Percentiles rank a stretch among this genome's conserved stretches.
These are phyloP conservation scores for Patella ulyssiponensis DNA, from an alignment of 2,888 invertebrate genomes.

Conservation along the genomic window DNA sequence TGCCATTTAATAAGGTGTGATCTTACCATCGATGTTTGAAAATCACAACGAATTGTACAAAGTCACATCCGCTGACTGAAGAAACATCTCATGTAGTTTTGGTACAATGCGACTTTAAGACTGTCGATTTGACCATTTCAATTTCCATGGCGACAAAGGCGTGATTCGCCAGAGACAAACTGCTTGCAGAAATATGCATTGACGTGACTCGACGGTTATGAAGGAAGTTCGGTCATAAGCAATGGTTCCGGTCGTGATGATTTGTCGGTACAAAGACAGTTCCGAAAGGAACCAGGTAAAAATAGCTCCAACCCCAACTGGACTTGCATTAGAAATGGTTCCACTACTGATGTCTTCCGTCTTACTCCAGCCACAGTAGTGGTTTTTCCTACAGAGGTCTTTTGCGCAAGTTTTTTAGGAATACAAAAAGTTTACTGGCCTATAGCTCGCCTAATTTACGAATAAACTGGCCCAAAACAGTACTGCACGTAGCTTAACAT, in stretches of 20 bases:
- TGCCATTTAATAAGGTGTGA: not conserved
- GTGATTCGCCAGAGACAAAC: slow-evolving; percentile 27
- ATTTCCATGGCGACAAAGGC: slow-evolving; percentile 37
- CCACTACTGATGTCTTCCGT: too few relatives aligned
- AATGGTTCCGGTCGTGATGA: too few relatives aligned
- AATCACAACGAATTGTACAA: slow-evolving; percentile 4
- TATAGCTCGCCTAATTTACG: too few relatives aligned
- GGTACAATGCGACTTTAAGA: slow-evolving; percentile 34
- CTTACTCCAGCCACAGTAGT: too few relatives aligned
- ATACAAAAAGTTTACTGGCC: too few relatives aligned
- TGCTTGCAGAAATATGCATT: slow-evolving; percentile 37
- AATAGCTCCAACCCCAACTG: slow-evolving; percentile 46
- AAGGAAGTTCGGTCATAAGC: slow-evolving; percentile 23
- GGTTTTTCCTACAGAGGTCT: too few relatives aligned
- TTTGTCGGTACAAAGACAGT: too few relatives aligned
- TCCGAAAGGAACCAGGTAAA: too few relatives aligned
- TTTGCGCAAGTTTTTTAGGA: too few relatives aligned
- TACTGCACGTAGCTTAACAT: too few relatives aligned
- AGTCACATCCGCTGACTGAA: slow-evolving; percentile 30
- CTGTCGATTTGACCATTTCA: slow-evolving; percentile 28
- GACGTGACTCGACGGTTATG: slow-evolving; percentile 24
- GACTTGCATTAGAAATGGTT: slow-evolving; percentile 50
- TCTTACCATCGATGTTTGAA: not conserved
- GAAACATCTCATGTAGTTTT: slow-evolving; percentile 33
- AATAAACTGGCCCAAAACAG: too few relatives aligned